Percentiles rank a stretch among this genome's conserved stretches.
These are phyloP conservation scores for Dendrocincla fuliginosa DNA, from an alignment of 2,797 vertebrate genomes.

Conservation along the genomic window DNA sequence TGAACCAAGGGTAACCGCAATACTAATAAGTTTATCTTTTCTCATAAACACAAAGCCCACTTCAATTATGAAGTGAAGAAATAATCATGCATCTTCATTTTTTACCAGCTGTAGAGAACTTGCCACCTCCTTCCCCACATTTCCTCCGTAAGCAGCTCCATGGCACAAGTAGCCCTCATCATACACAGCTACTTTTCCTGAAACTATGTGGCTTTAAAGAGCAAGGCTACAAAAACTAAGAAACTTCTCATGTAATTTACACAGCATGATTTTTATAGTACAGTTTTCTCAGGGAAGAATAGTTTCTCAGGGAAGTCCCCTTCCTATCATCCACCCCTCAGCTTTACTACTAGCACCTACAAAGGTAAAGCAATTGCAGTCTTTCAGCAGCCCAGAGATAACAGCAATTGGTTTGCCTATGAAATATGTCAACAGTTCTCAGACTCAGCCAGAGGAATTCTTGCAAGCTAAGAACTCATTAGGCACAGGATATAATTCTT, in stretches of 20 bases:
- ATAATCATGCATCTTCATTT: not conserved
- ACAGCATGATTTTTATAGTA: not conserved
- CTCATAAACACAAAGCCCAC: not conserved
- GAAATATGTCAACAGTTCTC: not conserved
- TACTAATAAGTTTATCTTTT: not conserved
- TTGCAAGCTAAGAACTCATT: not conserved
- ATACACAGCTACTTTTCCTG: not conserved
- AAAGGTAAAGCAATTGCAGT: not conserved
- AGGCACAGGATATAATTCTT: not conserved
- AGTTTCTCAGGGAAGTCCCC: not conserved
- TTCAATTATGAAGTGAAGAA: not conserved
- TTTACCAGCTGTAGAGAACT: not conserved
- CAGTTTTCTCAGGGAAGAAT: not conserved
- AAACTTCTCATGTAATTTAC: not conserved
- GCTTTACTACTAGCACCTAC: not conserved
- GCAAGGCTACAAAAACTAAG: not conserved
- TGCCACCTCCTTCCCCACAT: not conserved
- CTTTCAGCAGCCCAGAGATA: not conserved
- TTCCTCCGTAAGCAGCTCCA: not conserved
- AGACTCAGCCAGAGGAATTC: not conserved
- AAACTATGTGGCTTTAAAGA: not conserved
- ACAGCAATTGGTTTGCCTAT: not conserved
- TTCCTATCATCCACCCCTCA: not conserved
- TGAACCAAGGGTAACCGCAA: not conserved
- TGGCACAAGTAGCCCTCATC: not conserved